Conservation (phyloP, 2,113 vertebrate genomes). For the pig (Sus scrofa) region T2T-Sscrofa CM000813.6:131762501-131763000, state of each 20-base stretch:
- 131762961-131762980: background rate
- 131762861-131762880: background rate
- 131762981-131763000: background rate
- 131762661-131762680: background rate
- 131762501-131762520: background rate
- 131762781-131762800: background rate
- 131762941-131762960: background rate
- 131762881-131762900: background rate
- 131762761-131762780: fast-evolving
- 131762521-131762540: background rate
- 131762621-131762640: background rate
- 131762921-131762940: background rate
- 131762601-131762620: background rate
- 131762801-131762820: background rate
- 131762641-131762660: background rate
- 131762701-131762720: background rate
- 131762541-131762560: background rate
- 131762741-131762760: background rate
- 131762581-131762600: background rate
- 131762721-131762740: background rate
- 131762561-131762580: background rate
- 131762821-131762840: background rate
- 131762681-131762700: background rate
- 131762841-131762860: background rate
- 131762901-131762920: background rate